Conservation (phyloP, 1,140 invertebrate species). For the Telenomus remus region DNA sequence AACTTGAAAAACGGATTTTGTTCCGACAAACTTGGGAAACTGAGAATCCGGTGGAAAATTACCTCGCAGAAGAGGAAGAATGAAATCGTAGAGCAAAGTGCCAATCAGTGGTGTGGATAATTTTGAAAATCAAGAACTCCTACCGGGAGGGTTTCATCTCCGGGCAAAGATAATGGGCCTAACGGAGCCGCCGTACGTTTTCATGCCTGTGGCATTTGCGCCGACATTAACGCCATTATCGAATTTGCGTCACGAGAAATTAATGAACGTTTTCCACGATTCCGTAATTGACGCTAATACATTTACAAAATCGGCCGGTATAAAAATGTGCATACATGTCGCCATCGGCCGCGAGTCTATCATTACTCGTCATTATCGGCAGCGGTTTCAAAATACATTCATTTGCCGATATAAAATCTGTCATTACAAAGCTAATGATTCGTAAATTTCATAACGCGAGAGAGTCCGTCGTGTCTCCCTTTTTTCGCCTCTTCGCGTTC, state of each 20-base stretch:
- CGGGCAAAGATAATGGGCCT: slow-evolving; percentile 8
- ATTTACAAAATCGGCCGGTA: slow-evolving; percentile 34
- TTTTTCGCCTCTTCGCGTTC: slow-evolving; percentile 6
- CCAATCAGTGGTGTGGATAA: background rate
- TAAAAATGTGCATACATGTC: slow-evolving; percentile 43
- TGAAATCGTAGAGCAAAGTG: too few species aligned
- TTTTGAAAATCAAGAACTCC: background rate
- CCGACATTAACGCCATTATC: slow-evolving; percentile 44
- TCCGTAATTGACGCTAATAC: slow-evolving; percentile 41
- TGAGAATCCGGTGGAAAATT: too few species aligned
- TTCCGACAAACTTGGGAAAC: too few species aligned
- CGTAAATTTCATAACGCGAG: slow-evolving; percentile 56
- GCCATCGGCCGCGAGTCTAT: slow-evolving; percentile 38
- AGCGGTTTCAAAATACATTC: slow-evolving; percentile 52
- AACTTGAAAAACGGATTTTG: too few species aligned
- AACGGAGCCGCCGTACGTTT: slow-evolving; percentile 24
- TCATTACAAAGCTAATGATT: slow-evolving; percentile 59
- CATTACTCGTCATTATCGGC: slow-evolving; percentile 56
- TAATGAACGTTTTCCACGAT: slow-evolving; percentile 48
- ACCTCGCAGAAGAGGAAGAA: too few species aligned
- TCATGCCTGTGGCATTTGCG: slow-evolving; percentile 25
- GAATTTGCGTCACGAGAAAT: slow-evolving; percentile 48
- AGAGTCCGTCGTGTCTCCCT: slow-evolving; percentile 28
- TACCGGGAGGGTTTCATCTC: background rate
- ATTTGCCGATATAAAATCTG: slow-evolving; percentile 57